A percentile compares a stretch with the other conserved stretches of the same genome.
Evolutionary conservation across 2,797 vertebrate species (phyloP).

Genomic region (Ceyx erithaca): DNA sequence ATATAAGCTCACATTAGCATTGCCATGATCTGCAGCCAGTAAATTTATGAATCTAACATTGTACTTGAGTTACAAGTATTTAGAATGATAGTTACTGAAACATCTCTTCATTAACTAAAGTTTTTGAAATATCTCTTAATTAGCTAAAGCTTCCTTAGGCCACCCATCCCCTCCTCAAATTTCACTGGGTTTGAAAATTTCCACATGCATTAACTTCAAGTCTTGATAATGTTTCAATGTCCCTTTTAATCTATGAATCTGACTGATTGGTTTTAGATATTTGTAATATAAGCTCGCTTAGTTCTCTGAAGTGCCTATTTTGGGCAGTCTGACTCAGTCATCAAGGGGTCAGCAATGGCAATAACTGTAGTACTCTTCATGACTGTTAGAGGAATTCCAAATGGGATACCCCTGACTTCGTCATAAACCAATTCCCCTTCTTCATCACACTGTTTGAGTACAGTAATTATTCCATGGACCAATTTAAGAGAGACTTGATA

Average conservation of each 20-base stretch:
- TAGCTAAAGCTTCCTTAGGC: not conserved
- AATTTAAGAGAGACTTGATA: not conserved
- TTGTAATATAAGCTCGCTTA: not conserved
- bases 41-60: not conserved
- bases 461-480: not conserved
- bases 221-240: not conserved
- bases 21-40: not conserved
- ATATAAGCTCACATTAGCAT: not conserved
- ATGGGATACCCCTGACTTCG: not conserved
- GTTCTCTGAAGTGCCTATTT: not conserved
- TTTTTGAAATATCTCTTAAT: not conserved
- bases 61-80: not conserved
- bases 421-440: not conserved
- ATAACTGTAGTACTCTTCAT: not conserved
- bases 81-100: not conserved
- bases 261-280: not conserved
- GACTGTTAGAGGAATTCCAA: not conserved
- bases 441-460: not conserved
- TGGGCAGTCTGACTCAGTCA: not conserved
- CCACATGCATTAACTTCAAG: not conserved
- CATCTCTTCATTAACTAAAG: not conserved
- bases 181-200: not conserved
- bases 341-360: not conserved
- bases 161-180: not conserved
- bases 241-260: not conserved